These are phyloP conservation scores for Drosophila sturtevanti DNA, from an alignment of 1,140 invertebrate genomes.

Conservation along the genomic window DNA sequence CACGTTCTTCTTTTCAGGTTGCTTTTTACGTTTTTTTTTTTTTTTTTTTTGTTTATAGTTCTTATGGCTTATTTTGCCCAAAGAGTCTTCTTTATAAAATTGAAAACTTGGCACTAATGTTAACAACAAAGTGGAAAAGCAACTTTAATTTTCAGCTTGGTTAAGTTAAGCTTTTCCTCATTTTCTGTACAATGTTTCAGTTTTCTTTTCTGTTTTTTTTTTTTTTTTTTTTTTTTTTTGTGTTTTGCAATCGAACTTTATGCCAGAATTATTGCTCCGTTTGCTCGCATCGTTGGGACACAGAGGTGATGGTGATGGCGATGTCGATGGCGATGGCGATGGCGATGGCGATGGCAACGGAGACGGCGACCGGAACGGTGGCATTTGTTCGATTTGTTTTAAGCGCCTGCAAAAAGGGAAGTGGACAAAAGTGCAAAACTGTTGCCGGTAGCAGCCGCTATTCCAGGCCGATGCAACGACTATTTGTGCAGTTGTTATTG, in stretches of 20 bases:
- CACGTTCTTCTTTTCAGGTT: too few relatives aligned
- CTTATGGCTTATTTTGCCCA: not conserved
- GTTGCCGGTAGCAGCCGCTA: constrained; percentile 36
- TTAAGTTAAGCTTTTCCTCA: not conserved
- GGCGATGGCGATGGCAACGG: too few relatives aligned
- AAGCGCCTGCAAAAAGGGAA: constrained; percentile 28
- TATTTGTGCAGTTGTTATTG: constrained; percentile 34
- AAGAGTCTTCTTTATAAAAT: too few relatives aligned
- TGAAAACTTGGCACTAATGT: constrained; percentile 17
- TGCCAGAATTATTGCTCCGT: constrained; percentile 40
- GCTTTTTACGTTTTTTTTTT: too few relatives aligned
- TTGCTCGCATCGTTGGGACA: constrained; percentile 26
- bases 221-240: constrained; percentile 7
- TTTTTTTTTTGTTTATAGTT: too few relatives aligned
- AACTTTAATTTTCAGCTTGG: constrained; percentile 6
- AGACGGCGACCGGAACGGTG: constrained; percentile 2
- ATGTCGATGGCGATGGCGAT: too few relatives aligned
- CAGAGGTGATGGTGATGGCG: not conserved
- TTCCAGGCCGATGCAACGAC: not conserved
- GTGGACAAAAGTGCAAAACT: constrained; percentile 28
- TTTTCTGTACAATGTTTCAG: not conserved
- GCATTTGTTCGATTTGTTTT: constrained; percentile 64
- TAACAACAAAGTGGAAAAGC: not conserved
- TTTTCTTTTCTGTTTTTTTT: not conserved
- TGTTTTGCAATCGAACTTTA: constrained; percentile 32